phyloP scores from a whole-genome alignment of 2,888 invertebrate genomes.

The Malthinus flaveolus region DNA sequence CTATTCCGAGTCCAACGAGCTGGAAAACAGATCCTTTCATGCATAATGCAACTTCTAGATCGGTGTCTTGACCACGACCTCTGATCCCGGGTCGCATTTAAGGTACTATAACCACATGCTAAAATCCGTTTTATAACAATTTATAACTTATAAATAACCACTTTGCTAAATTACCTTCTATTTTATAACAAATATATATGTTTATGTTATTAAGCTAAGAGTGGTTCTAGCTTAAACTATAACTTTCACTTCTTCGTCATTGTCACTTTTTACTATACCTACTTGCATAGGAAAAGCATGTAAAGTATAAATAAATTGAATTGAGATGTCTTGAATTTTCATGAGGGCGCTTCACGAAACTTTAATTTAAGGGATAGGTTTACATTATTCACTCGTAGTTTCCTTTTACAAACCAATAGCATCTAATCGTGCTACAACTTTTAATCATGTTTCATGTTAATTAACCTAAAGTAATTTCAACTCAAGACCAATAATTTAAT shows the following conservation, averaged over 20 bases:
- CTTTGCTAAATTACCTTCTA: too few species aligned
- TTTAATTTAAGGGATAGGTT: not conserved
- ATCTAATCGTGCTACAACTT: not conserved
- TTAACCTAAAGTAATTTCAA: too few species aligned
- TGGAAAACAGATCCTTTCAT: slow-evolving; percentile 44
- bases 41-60: slow-evolving; percentile 47
- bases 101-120: slow-evolving; percentile 25
- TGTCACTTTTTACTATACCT: too few species aligned
- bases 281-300: not conserved
- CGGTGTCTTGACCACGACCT: slow-evolving; percentile 47
- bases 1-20: slow-evolving; percentile 41
- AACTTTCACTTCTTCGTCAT: too few species aligned
- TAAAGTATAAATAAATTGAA: slow-evolving; percentile 6
- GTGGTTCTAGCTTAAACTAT: too few species aligned
- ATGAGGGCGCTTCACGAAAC: slow-evolving; percentile 8
- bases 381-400: slow-evolving; percentile 6
- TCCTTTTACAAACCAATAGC: slow-evolving; percentile 1
- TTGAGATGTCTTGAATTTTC: slow-evolving; percentile 14
- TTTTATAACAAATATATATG: too few species aligned
- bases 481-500: too few species aligned
- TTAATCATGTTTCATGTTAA: not conserved
- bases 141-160: not conserved
- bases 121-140: slow-evolving; percentile 17
- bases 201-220: too few species aligned
- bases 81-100: slow-evolving; percentile 39